Conservation (phyloP, 2,888 invertebrate genomes). For the Argyresthia goedartella region DNA sequence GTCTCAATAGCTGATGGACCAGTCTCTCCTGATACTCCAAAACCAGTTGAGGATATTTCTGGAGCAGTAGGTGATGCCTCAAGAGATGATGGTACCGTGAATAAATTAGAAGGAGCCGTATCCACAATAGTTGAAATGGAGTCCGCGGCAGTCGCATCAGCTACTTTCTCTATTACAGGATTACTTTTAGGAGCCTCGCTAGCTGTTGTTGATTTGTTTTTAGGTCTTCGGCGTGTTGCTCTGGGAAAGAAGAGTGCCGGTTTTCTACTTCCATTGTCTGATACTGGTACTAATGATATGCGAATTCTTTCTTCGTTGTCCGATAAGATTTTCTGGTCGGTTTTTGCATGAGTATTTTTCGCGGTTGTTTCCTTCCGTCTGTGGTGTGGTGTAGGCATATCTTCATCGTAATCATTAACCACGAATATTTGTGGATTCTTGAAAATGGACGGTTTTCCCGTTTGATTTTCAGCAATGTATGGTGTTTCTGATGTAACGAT, state of each 20-base stretch:
- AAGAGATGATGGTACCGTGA: neutral
- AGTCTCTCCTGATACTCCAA: neutral
- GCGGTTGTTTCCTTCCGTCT: conserved; percentile 6
- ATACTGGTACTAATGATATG: conserved; percentile 43
- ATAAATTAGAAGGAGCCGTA: neutral
- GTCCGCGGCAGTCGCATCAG: neutral
- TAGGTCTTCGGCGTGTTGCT: conserved; percentile 20
- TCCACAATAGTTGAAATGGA: neutral
- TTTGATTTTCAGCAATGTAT: neutral
- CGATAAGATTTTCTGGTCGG: conserved; percentile 20
- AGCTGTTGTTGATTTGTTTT: conserved; percentile 12
- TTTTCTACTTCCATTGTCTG: conserved; percentile 31
- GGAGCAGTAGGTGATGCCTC: neutral
- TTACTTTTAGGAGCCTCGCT: neutral
- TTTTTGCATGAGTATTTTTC: conserved; percentile 4
- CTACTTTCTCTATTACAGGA: neutral
- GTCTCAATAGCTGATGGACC: conserved; percentile 7
- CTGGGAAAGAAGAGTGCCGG: conserved; percentile 49
- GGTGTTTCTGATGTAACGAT: neutral
- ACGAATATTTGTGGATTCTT: conserved; percentile 43
- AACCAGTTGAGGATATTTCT: neutral
- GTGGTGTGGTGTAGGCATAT: conserved; percentile 8
- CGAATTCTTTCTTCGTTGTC: conserved; percentile 27
- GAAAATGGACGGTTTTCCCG: conserved; percentile 43
- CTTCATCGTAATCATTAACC: conserved; percentile 21